A percentile compares a stretch with the other conserved stretches of the same genome.
phyloP scores from a whole-genome alignment of 2,113 vertebrate species.

The Redunca redunca region DNA sequence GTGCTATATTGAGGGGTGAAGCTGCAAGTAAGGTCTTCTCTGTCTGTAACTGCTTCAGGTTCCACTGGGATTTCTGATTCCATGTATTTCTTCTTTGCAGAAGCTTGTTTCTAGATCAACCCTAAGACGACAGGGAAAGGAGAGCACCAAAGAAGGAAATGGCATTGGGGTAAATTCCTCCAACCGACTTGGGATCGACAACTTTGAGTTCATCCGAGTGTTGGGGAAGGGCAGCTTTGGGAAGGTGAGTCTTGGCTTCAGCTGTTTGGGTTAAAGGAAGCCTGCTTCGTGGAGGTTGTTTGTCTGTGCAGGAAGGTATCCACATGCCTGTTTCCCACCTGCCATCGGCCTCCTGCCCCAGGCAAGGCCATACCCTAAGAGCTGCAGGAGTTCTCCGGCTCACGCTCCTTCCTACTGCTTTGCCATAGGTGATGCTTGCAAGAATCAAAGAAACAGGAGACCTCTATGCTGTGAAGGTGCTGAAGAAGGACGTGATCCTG shows the following conservation, averaged over 20 bases:
- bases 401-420: neutral
- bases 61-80: neutral
- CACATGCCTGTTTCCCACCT: accelerated
- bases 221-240: constrained; percentile 98
- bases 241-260: constrained; percentile 85
- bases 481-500: constrained; percentile 98
- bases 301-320: accelerated
- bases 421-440: constrained; percentile 93
- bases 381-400: neutral
- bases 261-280: neutral
- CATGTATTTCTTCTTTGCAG: constrained; percentile 55
- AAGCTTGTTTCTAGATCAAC: constrained; percentile 78
- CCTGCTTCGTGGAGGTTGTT: accelerated
- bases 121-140: constrained; percentile 77
- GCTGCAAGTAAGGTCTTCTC: neutral
- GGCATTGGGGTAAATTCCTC: constrained; percentile 62
- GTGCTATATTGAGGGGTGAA: neutral
- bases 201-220: constrained; percentile 94
- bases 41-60: accelerated
- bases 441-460: constrained; percentile 86
- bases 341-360: neutral
- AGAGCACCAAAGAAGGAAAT: constrained; percentile 64
- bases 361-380: neutral
- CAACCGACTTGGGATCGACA: constrained; percentile 84
- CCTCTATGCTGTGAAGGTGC: constrained; percentile 95